Conservation (phyloP, 2,113 vertebrate species). For the Prunella himalayana region DNA sequence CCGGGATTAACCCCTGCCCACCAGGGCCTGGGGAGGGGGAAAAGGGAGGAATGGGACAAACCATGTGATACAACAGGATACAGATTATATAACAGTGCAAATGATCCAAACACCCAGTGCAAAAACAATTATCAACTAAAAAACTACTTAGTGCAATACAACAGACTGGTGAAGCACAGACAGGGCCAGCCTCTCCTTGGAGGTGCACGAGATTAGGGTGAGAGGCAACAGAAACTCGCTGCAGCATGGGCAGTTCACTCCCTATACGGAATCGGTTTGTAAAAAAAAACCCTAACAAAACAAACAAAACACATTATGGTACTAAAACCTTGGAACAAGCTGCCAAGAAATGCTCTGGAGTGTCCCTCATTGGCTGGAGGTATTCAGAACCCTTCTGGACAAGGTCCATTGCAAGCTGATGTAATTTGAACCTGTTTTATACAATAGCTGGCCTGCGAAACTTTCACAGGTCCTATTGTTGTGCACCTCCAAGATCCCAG, state of each 20-base stretch:
- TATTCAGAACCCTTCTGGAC: rapidly evolving
- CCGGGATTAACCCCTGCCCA: too few species aligned
- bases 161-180: not conserved
- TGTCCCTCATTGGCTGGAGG: not conserved
- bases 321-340: not conserved
- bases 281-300: not conserved
- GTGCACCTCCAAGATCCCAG: not conserved
- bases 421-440: not conserved
- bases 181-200: not conserved
- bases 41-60: too few species aligned
- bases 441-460: not conserved
- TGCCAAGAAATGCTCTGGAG: not conserved
- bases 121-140: too few species aligned
- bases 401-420: not conserved
- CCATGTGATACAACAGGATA: too few species aligned
- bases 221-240: not conserved
- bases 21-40: too few species aligned
- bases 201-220: not conserved
- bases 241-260: not conserved
- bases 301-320: not conserved
- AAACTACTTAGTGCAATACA: too few species aligned
- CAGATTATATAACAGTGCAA: too few species aligned
- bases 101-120: too few species aligned
- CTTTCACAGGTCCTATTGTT: not conserved
- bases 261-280: not conserved